Conservation (phyloP, 2,797 vertebrate genomes). For the Siniperca scherzeri region DNA sequence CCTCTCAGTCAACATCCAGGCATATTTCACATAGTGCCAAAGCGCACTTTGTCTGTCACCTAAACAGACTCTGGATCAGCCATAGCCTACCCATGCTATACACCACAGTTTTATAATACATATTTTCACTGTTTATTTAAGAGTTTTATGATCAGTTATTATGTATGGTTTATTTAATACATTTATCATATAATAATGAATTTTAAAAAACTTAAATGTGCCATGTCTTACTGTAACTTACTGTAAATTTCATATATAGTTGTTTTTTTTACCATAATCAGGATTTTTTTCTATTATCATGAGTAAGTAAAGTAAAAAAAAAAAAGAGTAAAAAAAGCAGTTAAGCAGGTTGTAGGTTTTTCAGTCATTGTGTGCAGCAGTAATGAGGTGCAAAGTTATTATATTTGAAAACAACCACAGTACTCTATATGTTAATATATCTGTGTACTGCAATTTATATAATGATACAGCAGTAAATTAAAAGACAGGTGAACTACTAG, state of each 20-base stretch:
- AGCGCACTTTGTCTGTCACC: constrained; percentile 55
- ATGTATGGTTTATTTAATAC: neutral
- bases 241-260: neutral
- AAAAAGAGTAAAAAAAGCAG: neutral
- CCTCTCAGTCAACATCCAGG: constrained; percentile 76
- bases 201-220: neutral
- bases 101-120: neutral
- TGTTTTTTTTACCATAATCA: neutral
- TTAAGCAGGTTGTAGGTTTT: neutral
- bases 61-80: constrained; percentile 39
- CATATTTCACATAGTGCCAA: constrained; percentile 80
- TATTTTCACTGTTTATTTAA: neutral
- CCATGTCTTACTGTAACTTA: neutral
- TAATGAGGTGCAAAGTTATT: neutral
- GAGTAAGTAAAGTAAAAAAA: neutral
- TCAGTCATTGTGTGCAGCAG: neutral
- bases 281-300: neutral
- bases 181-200: neutral
- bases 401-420: neutral
- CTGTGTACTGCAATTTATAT: neutral
- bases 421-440: neutral
- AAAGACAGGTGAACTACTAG: neutral
- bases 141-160: neutral
- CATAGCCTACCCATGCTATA: neutral
- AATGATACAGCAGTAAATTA: neutral